Conservation (phyloP, 2,797 vertebrate genomes). For the Dermochelys coriacea region DNA sequence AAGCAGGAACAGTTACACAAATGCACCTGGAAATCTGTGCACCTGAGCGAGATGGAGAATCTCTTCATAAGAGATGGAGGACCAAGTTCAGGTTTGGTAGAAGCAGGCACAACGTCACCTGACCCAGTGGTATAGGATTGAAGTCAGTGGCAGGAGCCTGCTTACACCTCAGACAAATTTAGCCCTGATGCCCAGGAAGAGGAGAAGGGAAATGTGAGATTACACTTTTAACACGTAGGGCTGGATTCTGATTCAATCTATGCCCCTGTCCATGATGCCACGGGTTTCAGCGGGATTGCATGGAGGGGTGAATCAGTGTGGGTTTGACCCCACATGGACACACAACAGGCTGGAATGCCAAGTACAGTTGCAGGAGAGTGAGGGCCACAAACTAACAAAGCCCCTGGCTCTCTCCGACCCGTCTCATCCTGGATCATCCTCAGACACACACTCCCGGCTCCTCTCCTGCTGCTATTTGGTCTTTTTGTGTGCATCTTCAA, state of each 20-base stretch:
- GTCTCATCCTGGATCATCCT: not conserved
- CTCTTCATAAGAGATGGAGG: not conserved
- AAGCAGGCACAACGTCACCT: not conserved
- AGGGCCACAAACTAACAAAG: not conserved
- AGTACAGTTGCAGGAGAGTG: not conserved
- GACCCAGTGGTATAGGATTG: not conserved
- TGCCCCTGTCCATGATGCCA: no score
- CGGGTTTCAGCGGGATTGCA: not conserved
- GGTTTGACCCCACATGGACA: not conserved
- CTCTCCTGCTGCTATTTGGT: not conserved
- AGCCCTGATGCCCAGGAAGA: not conserved
- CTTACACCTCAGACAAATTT: not conserved
- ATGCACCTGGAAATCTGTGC: not conserved
- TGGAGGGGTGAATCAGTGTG: not conserved
- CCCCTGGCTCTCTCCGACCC: not conserved
- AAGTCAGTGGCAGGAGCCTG: not conserved
- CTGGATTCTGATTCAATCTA: not conserved
- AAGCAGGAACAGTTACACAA: not conserved
- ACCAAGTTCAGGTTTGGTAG: not conserved
- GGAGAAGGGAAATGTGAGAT: no score
- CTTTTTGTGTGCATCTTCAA: not conserved
- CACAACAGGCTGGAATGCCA: not conserved
- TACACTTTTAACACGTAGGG: not conserved
- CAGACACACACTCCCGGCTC: not conserved
- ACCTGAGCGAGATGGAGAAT: not conserved